Base-by-base conservation (phyloP, 2,888 invertebrate genomes). In the Anthoptus insignis region DNA sequence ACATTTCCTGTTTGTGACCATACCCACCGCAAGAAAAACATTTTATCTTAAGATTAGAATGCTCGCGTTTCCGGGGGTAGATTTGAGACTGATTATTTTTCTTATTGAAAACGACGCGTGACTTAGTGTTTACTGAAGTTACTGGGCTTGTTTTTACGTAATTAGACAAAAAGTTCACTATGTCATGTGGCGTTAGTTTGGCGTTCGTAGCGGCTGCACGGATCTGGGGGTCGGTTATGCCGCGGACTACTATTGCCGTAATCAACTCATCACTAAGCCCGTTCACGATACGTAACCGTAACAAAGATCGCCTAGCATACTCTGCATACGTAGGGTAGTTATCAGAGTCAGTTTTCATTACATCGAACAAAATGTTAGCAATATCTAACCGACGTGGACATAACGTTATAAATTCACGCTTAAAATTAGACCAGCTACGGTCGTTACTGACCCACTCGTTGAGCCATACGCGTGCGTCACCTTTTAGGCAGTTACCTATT, bases 291-390 rank as follows among this genome's bases (percentile, higher is more conserved):
- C 19, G 8, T 6, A 50, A 11, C 14, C 50, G 21, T 14, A 50
- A 14, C 3, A 52, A 7, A n/a, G 34, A 37, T 1, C 53, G 8
- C 1, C 53, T 34, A 3, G 53, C 53, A 7, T 53, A 53, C 37
- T 53, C 53, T 7, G 27, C 27, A 16, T 53, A 53, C 1, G 21
- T 24, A 21, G 19, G n/a, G 16, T 21, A 53, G n/a, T 16, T 29
- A 13, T 53, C 53, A 2, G 53, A 53, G 0, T 27, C 14, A 11
- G 19, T 37, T n/a, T 54, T 37, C 54, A 54, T 54, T 6, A n/a
- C 22, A 0, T 54, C 54, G 8, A 21, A 53, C 3, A 53, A n/a
- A 21, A 53, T 53, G n/a, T 21, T 34, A 2, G 52, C 52, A 13
- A 34, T 34, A 13, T 53, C 52, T 13, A 53, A 13, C 6, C 16